Percentiles rank a stretch among this genome's conserved stretches.
Conservation (phyloP, 1,140 invertebrate species). For the Conopomorpha cramerella region DNA sequence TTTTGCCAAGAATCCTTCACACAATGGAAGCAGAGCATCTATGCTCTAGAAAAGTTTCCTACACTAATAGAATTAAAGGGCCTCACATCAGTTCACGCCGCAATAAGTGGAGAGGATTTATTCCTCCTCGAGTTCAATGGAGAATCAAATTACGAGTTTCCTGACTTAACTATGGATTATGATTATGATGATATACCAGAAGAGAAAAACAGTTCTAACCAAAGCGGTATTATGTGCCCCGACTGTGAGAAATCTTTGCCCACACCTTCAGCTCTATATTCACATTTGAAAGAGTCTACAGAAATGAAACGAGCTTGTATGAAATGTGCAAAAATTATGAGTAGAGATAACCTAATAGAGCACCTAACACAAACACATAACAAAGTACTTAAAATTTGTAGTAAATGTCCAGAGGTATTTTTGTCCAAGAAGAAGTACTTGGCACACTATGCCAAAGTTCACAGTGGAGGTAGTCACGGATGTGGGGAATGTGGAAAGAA, state of each 20-base stretch:
- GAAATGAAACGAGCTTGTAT: slow-evolving; percentile 29
- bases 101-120: slow-evolving; percentile 9
- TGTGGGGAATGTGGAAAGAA: slow-evolving; percentile 32
- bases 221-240: slow-evolving; percentile 15
- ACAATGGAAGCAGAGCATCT: slow-evolving; percentile 23
- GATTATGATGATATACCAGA: too few relatives aligned
- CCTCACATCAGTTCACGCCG: slow-evolving; percentile 14
- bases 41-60: too few relatives aligned
- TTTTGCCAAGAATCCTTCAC: slow-evolving; percentile 16
- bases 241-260: slow-evolving; percentile 30
- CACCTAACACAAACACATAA: slow-evolving; percentile 22
- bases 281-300: slow-evolving; percentile 30
- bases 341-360: slow-evolving; percentile 15
- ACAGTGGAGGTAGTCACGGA: slow-evolving; percentile 13
- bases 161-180: neutral
- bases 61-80: too few relatives aligned
- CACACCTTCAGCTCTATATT: too few relatives aligned
- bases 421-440: slow-evolving; percentile 11
- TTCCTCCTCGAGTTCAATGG: too few relatives aligned
- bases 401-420: slow-evolving; percentile 27
- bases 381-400: slow-evolving; percentile 18
- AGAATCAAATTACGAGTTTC: too few relatives aligned
- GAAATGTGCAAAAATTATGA: slow-evolving; percentile 29
- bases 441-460: slow-evolving; percentile 16
- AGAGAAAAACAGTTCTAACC: neutral